Base-by-base conservation (phyloP, 37 sponge, comb jelly and placozoan species). In the Aphrocallistes beatrix region DNA sequence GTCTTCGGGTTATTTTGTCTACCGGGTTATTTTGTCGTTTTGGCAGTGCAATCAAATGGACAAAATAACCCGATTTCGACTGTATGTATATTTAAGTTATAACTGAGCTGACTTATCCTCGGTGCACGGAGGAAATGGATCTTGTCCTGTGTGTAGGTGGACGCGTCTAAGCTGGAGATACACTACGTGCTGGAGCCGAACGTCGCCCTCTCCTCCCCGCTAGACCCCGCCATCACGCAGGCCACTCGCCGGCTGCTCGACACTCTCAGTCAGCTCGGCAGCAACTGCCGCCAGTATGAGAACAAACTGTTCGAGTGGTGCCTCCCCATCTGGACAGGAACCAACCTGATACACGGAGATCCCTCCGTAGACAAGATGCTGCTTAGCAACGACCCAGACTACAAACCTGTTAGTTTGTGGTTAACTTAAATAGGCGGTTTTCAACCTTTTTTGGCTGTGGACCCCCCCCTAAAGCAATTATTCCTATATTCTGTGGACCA, bases 171-270 rank as follows among this genome's bases (percentile, higher is more conserved):
- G 21, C 75, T 60, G 8, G n/a, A 60, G 75, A 3, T 60, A 6
- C n/a, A 60, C 75, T 60, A 60, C 75, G 25, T 60, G 75, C 75
- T 60, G 75, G 75, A 60, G 8, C 75, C 75, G 25, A 60, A 60
- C 75, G n/a, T 60, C 25, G 10, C 75, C 75, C 34, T 60, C 25
- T 60, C 75, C n/a, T 60, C 75, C 75, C n/a, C 75, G 3, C 6
- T 60, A 13, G 75, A 60, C 34, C 17, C 75, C 3, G 75, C 34
- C 34, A 60, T 60, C 75, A 60, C 75, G 34, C 28, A 60, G 34
- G 28, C 28, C 34, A 60, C 75, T 3, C 25, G 8, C 25, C n/a
- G 28, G 6, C 75, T 60, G 28, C 6, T 60, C 10, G 75, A 60
- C 75, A 60, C 75, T 30, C 75, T 60, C 25, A 60, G 32, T 6